Evolutionary conservation across 2,888 invertebrate genomes (phyloP), one percentile per base, ranked within the genome.

Genomic region (Polyploca ridens): DNA sequence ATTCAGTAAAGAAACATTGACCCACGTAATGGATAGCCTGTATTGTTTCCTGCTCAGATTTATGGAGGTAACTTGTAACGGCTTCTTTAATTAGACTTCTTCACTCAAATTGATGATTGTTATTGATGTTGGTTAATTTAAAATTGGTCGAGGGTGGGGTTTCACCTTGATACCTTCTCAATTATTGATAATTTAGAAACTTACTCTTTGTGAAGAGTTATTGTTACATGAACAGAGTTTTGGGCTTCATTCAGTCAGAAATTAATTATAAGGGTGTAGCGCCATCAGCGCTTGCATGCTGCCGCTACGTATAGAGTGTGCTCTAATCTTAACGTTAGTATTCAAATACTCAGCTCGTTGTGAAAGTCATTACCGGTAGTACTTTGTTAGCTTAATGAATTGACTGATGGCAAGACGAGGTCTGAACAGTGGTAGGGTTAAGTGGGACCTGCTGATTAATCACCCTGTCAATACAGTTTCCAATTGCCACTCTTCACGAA

Each of bases 371-470:
- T 93, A 94, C 90, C 83, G 85, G 83, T 85, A 84, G 90, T 90
- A 92, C 91, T 93, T 92, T 93, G 93, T 93, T 91, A 89, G 88
- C 89, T 88, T 93, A 94, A 93, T 93, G 93, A 93, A 94, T 93
- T 93, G 93, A 94, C 91, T 90, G 93, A 93, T 92, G 93, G 90
- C 88, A 85, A 85, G 86, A 86, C 88, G 83, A 89, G 89, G 87
- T 88, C 86, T 89, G 87, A 91, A 90, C 91, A 88, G 87, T 88
- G 89, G 90, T 89, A 87, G 93, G 90, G 92, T 93, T 93, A 91
- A 93, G 93, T 92, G 91, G 89, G 81, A 91, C 85, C 86, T 88
- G 85, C 90, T 92, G 92, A 94, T 94, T 92, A 91, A 94, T 93
- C 91, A 90, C 90, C 88, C 89, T 91, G 93, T 92, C 92, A 90